Evolutionary conservation across 1,140 invertebrate species (phyloP).

Genomic region (Mactra quadrangularis): DNA sequence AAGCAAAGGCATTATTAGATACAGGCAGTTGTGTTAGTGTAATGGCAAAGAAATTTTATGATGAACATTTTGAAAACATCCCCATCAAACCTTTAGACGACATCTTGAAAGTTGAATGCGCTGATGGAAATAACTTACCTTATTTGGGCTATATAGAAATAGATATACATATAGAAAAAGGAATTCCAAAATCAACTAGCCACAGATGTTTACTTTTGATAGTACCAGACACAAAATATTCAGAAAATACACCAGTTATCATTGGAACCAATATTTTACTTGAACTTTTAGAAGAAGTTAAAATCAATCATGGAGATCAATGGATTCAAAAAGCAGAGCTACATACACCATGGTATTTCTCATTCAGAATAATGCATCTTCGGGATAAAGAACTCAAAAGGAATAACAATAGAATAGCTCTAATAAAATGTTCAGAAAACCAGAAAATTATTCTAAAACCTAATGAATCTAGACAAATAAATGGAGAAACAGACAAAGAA

Average conservation of each 20-base stretch:
- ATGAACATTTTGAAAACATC: slow-evolving; percentile 32
- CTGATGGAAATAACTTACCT: slow-evolving; percentile 43
- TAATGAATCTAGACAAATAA: background rate
- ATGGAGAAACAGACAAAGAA: background rate
- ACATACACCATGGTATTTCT: slow-evolving; percentile 46
- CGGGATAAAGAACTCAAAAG: slow-evolving; percentile 18
- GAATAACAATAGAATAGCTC: slow-evolving; percentile 1
- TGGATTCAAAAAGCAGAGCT: too few species aligned
- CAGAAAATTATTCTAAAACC: slow-evolving; percentile 9
- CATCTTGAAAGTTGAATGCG: slow-evolving; percentile 44
- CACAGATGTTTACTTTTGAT: slow-evolving; percentile 12
- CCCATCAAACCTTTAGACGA: slow-evolving; percentile 1
- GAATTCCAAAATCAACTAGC: background rate
- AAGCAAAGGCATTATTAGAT: slow-evolving; percentile 49
- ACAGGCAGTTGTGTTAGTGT: slow-evolving; percentile 57
- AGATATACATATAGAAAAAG: background rate
- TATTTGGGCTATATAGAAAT: slow-evolving; percentile 54
- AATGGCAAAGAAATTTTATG: slow-evolving; percentile 40
- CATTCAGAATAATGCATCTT: slow-evolving; percentile 35
- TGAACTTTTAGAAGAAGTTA: slow-evolving; percentile 17
- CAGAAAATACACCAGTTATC: too few species aligned
- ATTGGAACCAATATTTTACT: slow-evolving; percentile 54
- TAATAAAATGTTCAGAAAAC: slow-evolving; percentile 7
- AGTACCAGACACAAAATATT: slow-evolving; percentile 50
- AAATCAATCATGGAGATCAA: slow-evolving; percentile 33